Evolutionary conservation across 92 coral and sea anemone genomes (phyloP), one percentile per base, ranked within the genome.

Genomic region (Parazoanthus atlanticus): DNA sequence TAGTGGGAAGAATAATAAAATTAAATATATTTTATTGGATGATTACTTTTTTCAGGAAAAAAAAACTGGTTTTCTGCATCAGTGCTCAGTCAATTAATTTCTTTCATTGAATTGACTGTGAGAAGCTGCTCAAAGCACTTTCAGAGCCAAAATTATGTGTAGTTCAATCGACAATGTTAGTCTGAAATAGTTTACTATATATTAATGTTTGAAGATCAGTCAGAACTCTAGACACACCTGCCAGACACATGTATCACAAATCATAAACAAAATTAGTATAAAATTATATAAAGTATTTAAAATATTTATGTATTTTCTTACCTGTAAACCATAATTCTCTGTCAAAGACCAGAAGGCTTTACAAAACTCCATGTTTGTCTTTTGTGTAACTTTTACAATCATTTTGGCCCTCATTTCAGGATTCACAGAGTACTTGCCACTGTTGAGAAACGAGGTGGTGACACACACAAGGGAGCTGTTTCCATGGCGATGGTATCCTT

Each of bases 261-360:
- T 43, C 49, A 43, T 43, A 43, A 43, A 5, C 49, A 43, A 43
- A 43, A n/a, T 65, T 67, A 67, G 11, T 67, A 21, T 67, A 67
- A 25, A 36, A 5, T n/a, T n/a, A n/a, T 36, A 36, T 36, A 36
- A 36, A 36, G 38, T 36, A 36, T 36, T 36, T 36, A 36, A 36
- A 36, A 36, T n/a, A 70, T 70, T 70, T 70, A 6, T n/a, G 19
- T 16, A 26, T 84, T 11, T 43, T 38, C 43, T 12, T 64, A 97
- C 99, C 94, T 97, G 98, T 61, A 97, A 70, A 23, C 99, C 99
- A 91, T 91, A 97, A 47, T 93, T 88, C 85, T 97, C 99, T 29
- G 99, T 94, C 72, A 97, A 77, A 79, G 95, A 90, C 99, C 99
- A 97, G 81, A 97, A 97, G 56, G 99, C 99, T 91, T 97, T 93